phyloP scores from a whole-genome alignment of 1,140 invertebrate species.

The Araneus ventricosus region DNA sequence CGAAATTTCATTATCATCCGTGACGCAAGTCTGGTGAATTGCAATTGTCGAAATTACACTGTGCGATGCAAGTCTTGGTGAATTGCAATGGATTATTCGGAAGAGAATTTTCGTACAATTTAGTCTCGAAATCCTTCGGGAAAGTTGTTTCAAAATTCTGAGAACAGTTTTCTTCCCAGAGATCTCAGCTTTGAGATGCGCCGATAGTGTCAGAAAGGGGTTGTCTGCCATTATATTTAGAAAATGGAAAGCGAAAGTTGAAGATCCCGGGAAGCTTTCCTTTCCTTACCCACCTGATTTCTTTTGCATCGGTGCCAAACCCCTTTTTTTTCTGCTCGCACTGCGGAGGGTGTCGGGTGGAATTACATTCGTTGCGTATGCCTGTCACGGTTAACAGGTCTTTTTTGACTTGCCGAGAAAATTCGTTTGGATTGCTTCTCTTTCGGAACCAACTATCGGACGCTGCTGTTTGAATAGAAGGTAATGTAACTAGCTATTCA shows the following conservation, averaged over 20 bases:
- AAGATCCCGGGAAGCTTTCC: not conserved
- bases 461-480: too few relatives aligned
- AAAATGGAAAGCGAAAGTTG: not conserved
- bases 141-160: too few relatives aligned
- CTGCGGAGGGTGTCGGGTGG: not conserved
- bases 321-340: not conserved
- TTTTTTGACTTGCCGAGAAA: not conserved
- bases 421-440: not conserved
- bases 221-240: conserved; percentile 7
- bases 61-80: too few relatives aligned
- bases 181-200: not conserved
- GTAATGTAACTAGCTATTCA: too few relatives aligned
- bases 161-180: too few relatives aligned
- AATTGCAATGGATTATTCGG: too few relatives aligned
- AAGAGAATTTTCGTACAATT: too few relatives aligned
- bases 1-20: too few relatives aligned
- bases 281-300: not conserved
- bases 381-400: not conserved
- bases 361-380: not conserved
- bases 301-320: not conserved
- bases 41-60: too few relatives aligned
- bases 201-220: not conserved
- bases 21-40: too few relatives aligned
- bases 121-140: too few relatives aligned
- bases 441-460: too few relatives aligned